A percentile compares a stretch with the other conserved stretches of the same genome.
These are phyloP conservation scores for Noturus placidus DNA, from an alignment of 2,113 vertebrate genomes.

Conservation along the genomic window DNA sequence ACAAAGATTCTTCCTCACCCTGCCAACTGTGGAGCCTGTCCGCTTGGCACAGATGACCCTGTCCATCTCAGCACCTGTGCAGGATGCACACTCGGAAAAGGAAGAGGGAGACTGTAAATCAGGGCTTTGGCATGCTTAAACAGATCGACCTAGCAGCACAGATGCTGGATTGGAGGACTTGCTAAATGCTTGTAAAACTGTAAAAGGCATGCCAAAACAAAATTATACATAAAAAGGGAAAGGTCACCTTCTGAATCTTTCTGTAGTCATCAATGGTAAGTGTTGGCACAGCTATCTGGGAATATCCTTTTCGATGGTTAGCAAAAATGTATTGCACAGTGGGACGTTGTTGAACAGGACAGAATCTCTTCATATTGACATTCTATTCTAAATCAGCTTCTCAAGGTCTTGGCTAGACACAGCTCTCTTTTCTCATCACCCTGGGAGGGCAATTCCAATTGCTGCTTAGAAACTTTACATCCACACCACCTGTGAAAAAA, in stretches of 20 bases:
- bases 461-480: constrained; percentile 79
- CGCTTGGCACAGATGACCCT: constrained; percentile 58
- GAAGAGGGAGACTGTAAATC: constrained; percentile 49
- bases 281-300: not conserved
- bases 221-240: not conserved
- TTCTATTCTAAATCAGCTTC: constrained; percentile 67
- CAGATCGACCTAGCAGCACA: constrained; percentile 37
- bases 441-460: constrained; percentile 80
- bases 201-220: not conserved
- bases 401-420: constrained; percentile 71
- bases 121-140: constrained; percentile 43
- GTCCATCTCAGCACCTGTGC: constrained; percentile 66
- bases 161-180: constrained; percentile 28
- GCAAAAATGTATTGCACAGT: not conserved
- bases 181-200: constrained; percentile 21
- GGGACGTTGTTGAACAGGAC: constrained; percentile 63
- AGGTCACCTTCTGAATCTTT: not conserved
- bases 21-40: constrained; percentile 60
- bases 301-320: not conserved
- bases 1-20: constrained; percentile 58
- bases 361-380: constrained; percentile 61
- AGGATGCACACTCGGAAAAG: constrained; percentile 47
- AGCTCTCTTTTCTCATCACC: constrained; percentile 78
- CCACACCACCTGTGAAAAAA: constrained; percentile 76
- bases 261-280: not conserved